Evolutionary conservation across 2,888 invertebrate species (phyloP).

Genomic region (Thelaira solivaga): DNA sequence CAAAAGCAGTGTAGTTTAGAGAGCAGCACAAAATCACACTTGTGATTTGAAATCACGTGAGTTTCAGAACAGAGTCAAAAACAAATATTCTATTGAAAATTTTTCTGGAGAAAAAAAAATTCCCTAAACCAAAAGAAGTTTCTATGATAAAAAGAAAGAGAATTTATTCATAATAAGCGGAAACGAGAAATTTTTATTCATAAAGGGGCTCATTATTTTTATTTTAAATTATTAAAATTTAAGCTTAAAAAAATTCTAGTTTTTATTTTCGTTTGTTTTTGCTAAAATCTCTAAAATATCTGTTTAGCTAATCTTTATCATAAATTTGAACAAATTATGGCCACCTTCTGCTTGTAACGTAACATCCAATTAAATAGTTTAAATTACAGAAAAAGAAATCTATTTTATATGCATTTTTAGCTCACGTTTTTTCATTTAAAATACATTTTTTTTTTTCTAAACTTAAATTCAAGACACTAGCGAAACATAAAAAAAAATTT

Average conservation of each 20-base stretch:
- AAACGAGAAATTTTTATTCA: too few species aligned
- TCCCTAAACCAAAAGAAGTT: too few species aligned
- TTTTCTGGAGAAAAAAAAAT: too few species aligned
- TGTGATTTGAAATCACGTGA: too few species aligned
- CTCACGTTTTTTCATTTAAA: slow-evolving; percentile 42
- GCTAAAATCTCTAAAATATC: neutral
- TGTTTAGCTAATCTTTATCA: neutral
- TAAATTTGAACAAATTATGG: neutral
- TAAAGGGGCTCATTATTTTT: too few species aligned
- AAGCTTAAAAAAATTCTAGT: neutral
- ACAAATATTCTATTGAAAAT: too few species aligned
- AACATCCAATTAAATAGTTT: slow-evolving; percentile 15
- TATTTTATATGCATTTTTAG: neutral
- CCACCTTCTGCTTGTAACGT: neutral
- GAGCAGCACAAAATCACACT: too few species aligned
- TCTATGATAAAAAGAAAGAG: too few species aligned
- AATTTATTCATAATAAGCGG: too few species aligned
- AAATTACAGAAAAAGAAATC: neutral
- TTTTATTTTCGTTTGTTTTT: neutral
- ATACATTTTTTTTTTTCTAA: slow-evolving; percentile 3
- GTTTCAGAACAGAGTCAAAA: too few species aligned
- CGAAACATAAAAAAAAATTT: neutral
- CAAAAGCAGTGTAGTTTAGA: too few species aligned
- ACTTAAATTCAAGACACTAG: neutral
- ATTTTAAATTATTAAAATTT: too few species aligned